Evolutionary conservation across 1,140 invertebrate species (phyloP).

Genomic region (Cherax quadricarinatus): DNA sequence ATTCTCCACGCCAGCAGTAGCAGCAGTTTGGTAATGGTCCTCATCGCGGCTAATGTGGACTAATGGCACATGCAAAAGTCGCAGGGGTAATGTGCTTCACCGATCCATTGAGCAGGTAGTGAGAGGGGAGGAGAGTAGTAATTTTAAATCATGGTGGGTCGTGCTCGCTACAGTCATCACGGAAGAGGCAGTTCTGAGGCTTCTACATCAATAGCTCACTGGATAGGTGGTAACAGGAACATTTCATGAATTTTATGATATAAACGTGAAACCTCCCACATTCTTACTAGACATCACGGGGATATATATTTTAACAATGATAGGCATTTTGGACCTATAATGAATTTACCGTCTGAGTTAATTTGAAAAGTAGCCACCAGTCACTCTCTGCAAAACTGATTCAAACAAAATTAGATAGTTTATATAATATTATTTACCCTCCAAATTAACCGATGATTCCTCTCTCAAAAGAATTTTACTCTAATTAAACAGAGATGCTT

Average conservation of each 20-base stretch:
- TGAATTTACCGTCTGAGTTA: no score
- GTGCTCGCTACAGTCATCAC: neutral
- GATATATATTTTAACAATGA: no score
- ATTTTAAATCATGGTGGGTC: neutral
- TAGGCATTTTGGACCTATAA: no score
- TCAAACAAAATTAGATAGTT: no score
- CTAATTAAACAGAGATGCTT: no score
- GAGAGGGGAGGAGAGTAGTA: neutral
- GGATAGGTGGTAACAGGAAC: no score
- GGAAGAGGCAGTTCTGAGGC: neutral
- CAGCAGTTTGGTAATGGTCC: conserved; percentile 20
- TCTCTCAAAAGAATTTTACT: neutral
- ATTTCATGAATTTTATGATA: no score
- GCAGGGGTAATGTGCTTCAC: neutral
- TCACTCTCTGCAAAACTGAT: no score
- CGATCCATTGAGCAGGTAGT: neutral
- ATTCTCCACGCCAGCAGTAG: conserved; percentile 21
- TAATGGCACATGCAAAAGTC: conserved; percentile 28
- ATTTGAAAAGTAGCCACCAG: no score
- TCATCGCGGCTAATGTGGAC: conserved; percentile 13
- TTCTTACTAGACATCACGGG: no score
- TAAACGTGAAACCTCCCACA: no score
- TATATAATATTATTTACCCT: no score
- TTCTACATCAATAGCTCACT: neutral
- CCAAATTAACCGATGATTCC: neutral